Base-by-base conservation (phyloP, 2,113 vertebrate species). In the Nipponia nippon region DNA sequence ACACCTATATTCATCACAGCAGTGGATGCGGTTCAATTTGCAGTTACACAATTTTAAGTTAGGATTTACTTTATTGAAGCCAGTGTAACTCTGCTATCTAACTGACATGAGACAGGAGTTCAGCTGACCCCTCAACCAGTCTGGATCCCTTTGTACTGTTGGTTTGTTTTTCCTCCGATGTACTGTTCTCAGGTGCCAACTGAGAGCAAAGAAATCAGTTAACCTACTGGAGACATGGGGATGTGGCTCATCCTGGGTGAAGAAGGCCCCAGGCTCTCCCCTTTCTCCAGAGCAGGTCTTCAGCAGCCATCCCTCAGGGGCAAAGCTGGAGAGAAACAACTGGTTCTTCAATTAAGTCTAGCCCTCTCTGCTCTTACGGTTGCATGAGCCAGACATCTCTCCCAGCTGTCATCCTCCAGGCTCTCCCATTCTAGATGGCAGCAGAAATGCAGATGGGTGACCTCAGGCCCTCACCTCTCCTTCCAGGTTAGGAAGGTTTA, bases 161-260 rank as follows among this genome's bases (percentile, higher is more conserved):
- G 75, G 22, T n/a, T 12, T 27, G 12, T 16, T 52, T n/a, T 16
- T 19, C n/a, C 14, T 34, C 9, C 1, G 1, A 36, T 6, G 25
- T 13, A 10, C 61, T 32, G 21, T 4, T 66, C 36, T n/a, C 62
- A 80, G 22, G 10, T 19, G 36, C 20, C 71, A 56, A 42, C 13
- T 0, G 25, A n/a, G 15, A 80, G 30, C 32, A 87, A 69, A 49
- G 49, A 40, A 56, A 32, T n/a, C 16, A 46, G 6, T 17, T 38
- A 61, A 0, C 11, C 34, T 55, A 0, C 16, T 16, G n/a, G n/a
- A 36, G 26, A 13, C 36, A 16, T 4, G 14, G 34, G 17, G 21
- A 20, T 0, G 3, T 7, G 32, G 53, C 30, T 58, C 11, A 34
- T 6, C 6, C 15, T 16, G 61, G 40, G 21, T 46, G 46, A 73